phyloP scores from a whole-genome alignment of 1,140 invertebrate genomes.

The Laupala kohalensis region DNA sequence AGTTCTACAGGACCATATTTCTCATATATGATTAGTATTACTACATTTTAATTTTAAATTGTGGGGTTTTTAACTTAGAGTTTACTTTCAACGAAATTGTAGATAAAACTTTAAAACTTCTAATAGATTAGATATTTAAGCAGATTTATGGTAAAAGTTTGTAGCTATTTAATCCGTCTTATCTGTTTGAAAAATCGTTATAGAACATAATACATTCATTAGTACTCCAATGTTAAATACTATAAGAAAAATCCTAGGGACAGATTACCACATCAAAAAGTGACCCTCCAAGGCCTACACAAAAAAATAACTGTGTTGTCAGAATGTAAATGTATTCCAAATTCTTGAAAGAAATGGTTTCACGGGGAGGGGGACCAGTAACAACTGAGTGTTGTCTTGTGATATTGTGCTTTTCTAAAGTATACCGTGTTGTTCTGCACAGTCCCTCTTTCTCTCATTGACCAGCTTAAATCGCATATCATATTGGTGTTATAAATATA shows the following conservation, averaged over 20 bases:
- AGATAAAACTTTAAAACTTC: neutral
- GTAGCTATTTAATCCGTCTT: neutral
- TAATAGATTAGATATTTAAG: neutral
- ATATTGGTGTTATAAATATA: neutral
- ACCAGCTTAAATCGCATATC: neutral
- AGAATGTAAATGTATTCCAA: neutral
- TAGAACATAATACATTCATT: neutral
- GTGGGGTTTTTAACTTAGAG: neutral
- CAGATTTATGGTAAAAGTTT: neutral
- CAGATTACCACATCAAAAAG: neutral
- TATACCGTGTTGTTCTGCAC: neutral
- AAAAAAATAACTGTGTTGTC: neutral
- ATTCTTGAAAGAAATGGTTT: neutral
- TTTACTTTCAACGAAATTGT: neutral
- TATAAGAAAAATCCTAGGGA: neutral
- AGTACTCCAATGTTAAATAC: neutral
- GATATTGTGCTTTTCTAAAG: slow-evolving; percentile 3
- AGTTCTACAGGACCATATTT: neutral
- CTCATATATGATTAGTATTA: neutral
- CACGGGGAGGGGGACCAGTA: neutral
- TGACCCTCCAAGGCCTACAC: neutral
- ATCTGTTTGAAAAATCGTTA: neutral
- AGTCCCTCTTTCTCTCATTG: neutral
- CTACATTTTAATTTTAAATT: neutral
- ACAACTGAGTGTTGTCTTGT: slow-evolving; percentile 2